Base-by-base conservation (phyloP, 2,888 invertebrate genomes). In the Amphipoea oculea region DNA sequence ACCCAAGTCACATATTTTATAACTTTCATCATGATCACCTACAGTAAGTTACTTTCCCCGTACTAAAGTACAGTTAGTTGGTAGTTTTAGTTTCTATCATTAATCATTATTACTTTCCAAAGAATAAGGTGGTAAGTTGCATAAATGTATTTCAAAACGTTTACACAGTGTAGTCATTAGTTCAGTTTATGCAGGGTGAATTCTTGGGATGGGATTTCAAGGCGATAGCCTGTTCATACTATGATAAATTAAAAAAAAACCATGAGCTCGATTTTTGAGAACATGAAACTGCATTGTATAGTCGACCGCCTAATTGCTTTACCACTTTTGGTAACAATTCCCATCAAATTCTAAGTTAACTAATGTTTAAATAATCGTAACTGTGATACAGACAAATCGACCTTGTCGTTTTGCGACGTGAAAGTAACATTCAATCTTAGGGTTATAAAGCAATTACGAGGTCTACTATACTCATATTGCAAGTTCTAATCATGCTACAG, bases 21-120 rank as follows among this genome's bases (percentile, higher is more conserved):
- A 12, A 57, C 23, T 7, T 36, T 40, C 54, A 69, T 36, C 54
- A 57, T 75, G 14, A 51, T 70, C 42, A 62, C n/a, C 12, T 62
- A 83, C 51, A 84, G 81, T 81, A 81, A 78, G 81, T 81, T 63
- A 48, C 5, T 66, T 83, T 81, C n/a, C n/a, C 51, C 45, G 14
- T 67, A 71, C 7, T 78, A 36, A 67, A 62, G 62, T 54, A 45
- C 42, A 42, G 23, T 67, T 63, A n/a, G 17, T 73, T 40, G 4
- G 20, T 79, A 67, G 40, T 62, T 82, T 82, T 60, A 29, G 45
- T 17, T 62, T 48, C 7, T 67, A 20, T 54, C 0, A 14, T 63
- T 57, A 42, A 57, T 51, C 4, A 63, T 45, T 29, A 40, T 54
- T 63, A 69, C 20, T 23, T 36, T 63, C 29, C 40, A 36, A 42